Conservation (phyloP, 2,888 invertebrate species). For the Bellardia bayeri region DNA sequence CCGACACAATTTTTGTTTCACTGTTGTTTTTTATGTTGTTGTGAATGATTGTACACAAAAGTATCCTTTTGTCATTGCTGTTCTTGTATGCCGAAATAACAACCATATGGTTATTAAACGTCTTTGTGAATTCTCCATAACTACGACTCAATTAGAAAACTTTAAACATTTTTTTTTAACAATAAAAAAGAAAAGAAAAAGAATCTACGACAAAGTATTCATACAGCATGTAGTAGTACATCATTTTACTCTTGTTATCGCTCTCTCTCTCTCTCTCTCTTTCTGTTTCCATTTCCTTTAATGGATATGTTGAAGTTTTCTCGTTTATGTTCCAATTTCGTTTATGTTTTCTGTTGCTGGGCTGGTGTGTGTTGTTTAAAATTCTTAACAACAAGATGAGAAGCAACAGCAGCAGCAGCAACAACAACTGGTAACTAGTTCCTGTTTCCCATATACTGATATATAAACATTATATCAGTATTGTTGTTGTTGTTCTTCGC, state of each 20-base stretch:
- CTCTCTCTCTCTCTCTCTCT: neutral
- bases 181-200: slow-evolving; percentile 13
- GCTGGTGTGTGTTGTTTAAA: slow-evolving; percentile 41
- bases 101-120: slow-evolving; percentile 61
- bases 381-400: slow-evolving; percentile 50
- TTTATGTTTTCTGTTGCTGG: slow-evolving; percentile 38
- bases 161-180: slow-evolving; percentile 23
- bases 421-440: slow-evolving; percentile 56
- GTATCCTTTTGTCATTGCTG: slow-evolving; percentile 3
- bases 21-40: neutral
- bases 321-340: slow-evolving; percentile 52
- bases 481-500: slow-evolving; percentile 6
- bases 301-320: slow-evolving; percentile 39
- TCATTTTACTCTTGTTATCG: slow-evolving; percentile 21
- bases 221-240: slow-evolving; percentile 45
- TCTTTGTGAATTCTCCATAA: slow-evolving; percentile 44
- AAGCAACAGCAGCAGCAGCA: slow-evolving; percentile 46
- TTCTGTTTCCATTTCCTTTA: slow-evolving; percentile 11
- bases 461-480: too few relatives aligned
- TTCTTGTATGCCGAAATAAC: slow-evolving; percentile 24
- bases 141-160: slow-evolving; percentile 64
- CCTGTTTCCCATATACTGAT: slow-evolving; percentile 45
- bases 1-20: neutral
- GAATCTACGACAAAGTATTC: slow-evolving; percentile 40
- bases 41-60: slow-evolving; percentile 6